These are phyloP conservation scores for Caenorhabditis wallacei DNA, from an alignment of 2,888 invertebrate genomes.

Conservation along the genomic window DNA sequence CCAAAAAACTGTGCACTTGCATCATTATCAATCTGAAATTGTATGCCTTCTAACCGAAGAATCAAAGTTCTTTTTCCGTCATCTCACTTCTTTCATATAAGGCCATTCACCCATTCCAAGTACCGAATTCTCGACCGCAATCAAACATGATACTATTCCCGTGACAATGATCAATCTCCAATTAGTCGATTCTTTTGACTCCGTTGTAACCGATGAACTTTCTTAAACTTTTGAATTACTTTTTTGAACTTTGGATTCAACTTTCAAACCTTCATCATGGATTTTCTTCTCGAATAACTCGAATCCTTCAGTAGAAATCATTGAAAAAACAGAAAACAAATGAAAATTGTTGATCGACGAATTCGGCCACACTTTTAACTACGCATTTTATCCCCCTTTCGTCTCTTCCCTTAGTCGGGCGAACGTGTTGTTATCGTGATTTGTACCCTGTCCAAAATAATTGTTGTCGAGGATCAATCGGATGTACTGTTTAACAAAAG, in stretches of 20 bases:
- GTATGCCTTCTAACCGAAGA: not conserved
- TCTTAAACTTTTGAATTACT: conserved; percentile 4
- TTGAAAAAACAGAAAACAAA: conserved; percentile 1
- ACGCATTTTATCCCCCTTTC: conserved; percentile 2
- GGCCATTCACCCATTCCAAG: conserved; percentile 57
- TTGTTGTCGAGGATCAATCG: conserved; percentile 3
- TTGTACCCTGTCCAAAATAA: conserved; percentile 30
- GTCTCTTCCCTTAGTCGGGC: not conserved
- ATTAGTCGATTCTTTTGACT: conserved; percentile 26
- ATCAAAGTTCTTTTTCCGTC: not conserved
- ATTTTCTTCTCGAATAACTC: conserved; percentile 26
- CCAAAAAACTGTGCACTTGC: conserved; percentile 71
- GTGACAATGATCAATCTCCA: conserved; percentile 50
- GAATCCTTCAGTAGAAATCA: conserved; percentile 24
- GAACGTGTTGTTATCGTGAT: conserved; percentile 35
- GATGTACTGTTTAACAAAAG: not conserved
- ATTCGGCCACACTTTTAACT: conserved; percentile 16
- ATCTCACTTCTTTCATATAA: conserved; percentile 50
- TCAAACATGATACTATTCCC: conserved; percentile 38
- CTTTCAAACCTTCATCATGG: conserved; percentile 7
- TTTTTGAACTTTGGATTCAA: not conserved
- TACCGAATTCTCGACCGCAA: conserved; percentile 52
- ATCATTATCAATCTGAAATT: conserved; percentile 64
- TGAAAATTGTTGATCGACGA: conserved; percentile 2
- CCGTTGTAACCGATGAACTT: not conserved